Evolutionary conservation across 2,113 vertebrate species (phyloP).

Genomic region (Xenopus tropicalis): DNA sequence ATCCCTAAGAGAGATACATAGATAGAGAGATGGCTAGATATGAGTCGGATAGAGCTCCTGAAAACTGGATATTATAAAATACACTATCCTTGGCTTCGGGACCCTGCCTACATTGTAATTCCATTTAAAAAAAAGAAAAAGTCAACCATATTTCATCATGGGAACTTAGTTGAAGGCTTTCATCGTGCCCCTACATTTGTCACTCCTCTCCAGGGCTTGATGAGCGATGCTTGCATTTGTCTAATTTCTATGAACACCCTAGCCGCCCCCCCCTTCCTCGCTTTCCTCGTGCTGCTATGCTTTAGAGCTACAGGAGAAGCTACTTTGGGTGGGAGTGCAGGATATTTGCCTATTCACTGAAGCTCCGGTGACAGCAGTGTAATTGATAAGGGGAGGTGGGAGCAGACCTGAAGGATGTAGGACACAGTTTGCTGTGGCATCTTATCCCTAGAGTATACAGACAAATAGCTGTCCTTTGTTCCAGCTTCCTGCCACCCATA

Average conservation of each 20-base stretch:
- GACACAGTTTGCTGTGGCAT: slow-evolving; percentile 52
- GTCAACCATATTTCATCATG: slow-evolving; percentile 50
- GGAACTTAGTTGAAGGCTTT: slow-evolving; percentile 31
- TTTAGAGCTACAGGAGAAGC: slow-evolving; percentile 22
- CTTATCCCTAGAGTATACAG: slow-evolving; percentile 58
- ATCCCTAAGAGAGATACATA: too few species aligned
- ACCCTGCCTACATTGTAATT: slow-evolving; percentile 46
- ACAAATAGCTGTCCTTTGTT: slow-evolving; percentile 73
- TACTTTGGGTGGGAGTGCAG: slow-evolving; percentile 34
- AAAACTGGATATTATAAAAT: too few species aligned
- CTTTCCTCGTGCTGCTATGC: slow-evolving; percentile 6
- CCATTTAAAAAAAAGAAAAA: slow-evolving; percentile 42
- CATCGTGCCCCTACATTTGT: slow-evolving; percentile 48
- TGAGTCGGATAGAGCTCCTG: too few species aligned
- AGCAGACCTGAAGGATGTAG: slow-evolving; percentile 54
- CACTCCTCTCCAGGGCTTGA: slow-evolving; percentile 45
- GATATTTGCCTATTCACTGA: slow-evolving; percentile 55
- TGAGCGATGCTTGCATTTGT: slow-evolving; percentile 46
- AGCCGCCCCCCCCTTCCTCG: background rate
- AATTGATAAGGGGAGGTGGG: slow-evolving; percentile 54
- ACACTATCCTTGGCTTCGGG: background rate
- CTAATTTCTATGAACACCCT: slow-evolving; percentile 42
- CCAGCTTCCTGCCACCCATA: slow-evolving; percentile 57
- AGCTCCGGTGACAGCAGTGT: slow-evolving; percentile 48
- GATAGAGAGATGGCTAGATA: too few species aligned